These are phyloP conservation scores for Oryzias sinensis DNA, from an alignment of 2,797 vertebrate species.

Conservation along the genomic window DNA sequence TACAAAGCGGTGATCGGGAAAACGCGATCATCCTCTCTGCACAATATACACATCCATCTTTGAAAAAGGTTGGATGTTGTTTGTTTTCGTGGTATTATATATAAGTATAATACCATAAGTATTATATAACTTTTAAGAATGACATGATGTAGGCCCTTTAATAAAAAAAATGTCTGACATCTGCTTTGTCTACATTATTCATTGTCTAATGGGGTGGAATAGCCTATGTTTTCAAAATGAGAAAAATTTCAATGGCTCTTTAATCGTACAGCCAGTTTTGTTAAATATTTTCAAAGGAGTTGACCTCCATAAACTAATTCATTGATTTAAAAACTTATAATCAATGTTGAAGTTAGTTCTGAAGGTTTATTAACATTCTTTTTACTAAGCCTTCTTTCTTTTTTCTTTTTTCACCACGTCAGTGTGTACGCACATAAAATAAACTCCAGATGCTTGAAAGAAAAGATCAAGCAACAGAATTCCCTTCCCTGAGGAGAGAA, in stretches of 20 bases:
- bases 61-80: no score
- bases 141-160: no score
- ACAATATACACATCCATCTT: no score
- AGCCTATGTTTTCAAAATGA: constrained; percentile 30
- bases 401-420: constrained; percentile 4
- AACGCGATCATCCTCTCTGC: no score
- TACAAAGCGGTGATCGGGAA: no score
- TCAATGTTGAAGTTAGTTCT: constrained; percentile 19
- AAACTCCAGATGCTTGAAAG: constrained; percentile 22
- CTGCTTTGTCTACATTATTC: constrained; percentile 53
- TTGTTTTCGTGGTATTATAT: no score
- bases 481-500: constrained; percentile 20
- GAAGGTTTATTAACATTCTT: constrained; percentile 12
- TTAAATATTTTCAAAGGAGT: constrained; percentile 8
- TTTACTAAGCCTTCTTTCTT: constrained; percentile 18
- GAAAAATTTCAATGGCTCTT: constrained; percentile 16
- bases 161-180: constrained; percentile 23
- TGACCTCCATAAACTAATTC: constrained; percentile 44
- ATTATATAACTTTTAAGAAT: no score
- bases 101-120: no score
- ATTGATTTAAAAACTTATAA: constrained; percentile 15
- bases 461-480: constrained; percentile 41
- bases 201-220: constrained; percentile 22
- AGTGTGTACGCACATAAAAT: constrained; percentile 7
- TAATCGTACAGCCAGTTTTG: constrained; percentile 11